These are phyloP conservation scores for Novumbra hubbsi DNA, from an alignment of 2,797 vertebrate species.

Conservation along the genomic window DNA sequence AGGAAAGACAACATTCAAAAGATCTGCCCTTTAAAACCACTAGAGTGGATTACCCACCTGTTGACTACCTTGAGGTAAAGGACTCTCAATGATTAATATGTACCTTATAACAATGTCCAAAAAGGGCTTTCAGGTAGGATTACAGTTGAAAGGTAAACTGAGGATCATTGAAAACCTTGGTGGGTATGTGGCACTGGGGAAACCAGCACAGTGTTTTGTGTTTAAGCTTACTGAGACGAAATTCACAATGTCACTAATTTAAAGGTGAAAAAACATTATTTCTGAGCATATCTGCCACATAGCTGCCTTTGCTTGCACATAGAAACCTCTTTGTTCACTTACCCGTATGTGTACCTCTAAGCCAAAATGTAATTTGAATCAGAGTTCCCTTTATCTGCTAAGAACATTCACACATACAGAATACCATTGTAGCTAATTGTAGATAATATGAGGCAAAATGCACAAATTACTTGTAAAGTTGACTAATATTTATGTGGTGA, in stretches of 20 bases:
- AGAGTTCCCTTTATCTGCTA: too few species aligned
- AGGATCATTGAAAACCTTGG: conserved; percentile 33
- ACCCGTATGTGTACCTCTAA: background rate
- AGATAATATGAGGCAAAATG: too few species aligned
- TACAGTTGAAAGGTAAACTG: conserved; percentile 26
- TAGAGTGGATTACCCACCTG: conserved; percentile 44
- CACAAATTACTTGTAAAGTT: too few species aligned
- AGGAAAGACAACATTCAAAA: conserved; percentile 50
- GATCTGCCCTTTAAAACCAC: conserved; percentile 67
- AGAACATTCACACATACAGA: too few species aligned
- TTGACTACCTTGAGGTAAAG: conserved; percentile 24
- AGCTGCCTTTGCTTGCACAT: background rate
- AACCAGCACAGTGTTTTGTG: background rate
- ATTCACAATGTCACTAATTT: background rate
- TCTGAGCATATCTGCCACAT: conserved; percentile 3
- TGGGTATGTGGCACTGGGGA: conserved; percentile 4
- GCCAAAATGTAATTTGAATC: too few species aligned
- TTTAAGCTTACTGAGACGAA: conserved; percentile 15
- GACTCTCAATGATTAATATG: conserved; percentile 17
- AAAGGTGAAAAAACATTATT: conserved; percentile 4
- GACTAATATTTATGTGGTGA: too few species aligned
- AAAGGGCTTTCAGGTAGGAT: conserved; percentile 48
- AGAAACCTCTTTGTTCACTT: conserved; percentile 23
- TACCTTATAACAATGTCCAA: conserved; percentile 34
- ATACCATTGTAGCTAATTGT: too few species aligned